phyloP scores from a whole-genome alignment of 2,888 invertebrate genomes.

The Melipona bicolor region DNA sequence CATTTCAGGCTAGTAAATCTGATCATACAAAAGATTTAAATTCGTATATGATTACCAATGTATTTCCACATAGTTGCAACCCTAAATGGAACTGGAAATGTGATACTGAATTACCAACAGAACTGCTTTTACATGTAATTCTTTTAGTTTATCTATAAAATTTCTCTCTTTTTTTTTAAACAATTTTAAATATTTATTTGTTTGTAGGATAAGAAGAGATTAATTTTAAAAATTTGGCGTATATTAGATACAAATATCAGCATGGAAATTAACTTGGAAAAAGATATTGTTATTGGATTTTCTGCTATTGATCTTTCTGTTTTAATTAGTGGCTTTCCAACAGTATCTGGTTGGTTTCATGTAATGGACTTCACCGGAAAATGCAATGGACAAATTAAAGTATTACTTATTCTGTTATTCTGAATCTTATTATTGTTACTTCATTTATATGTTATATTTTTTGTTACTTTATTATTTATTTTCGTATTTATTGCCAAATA shows the following conservation, averaged over 20 bases:
- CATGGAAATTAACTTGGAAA: slow-evolving; percentile 85
- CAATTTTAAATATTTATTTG: slow-evolving; percentile 13
- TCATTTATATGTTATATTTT: neutral
- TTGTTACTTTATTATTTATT: neutral
- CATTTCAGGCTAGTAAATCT: slow-evolving; percentile 85
- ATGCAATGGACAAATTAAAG: slow-evolving; percentile 87
- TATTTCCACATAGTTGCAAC: slow-evolving; percentile 85
- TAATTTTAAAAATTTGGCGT: slow-evolving; percentile 88
- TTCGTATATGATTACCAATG: slow-evolving; percentile 84
- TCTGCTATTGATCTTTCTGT: slow-evolving; percentile 86
- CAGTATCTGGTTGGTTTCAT: slow-evolving; percentile 87
- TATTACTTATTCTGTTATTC: slow-evolving; percentile 69
- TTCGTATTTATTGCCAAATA: neutral
- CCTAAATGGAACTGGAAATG: slow-evolving; percentile 86
- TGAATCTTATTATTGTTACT: neutral
- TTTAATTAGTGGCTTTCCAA: slow-evolving; percentile 85
- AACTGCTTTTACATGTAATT: slow-evolving; percentile 85
- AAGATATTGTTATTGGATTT: slow-evolving; percentile 87
- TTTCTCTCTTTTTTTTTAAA: slow-evolving; percentile 2
- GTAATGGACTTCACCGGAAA: slow-evolving; percentile 86
- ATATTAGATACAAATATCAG: slow-evolving; percentile 84
- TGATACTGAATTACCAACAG: slow-evolving; percentile 84
- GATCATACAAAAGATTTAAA: slow-evolving; percentile 72
- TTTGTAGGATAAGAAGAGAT: slow-evolving; percentile 85
- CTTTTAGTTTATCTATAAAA: neutral